Evolutionary conservation across 2,113 vertebrate species (phyloP), one percentile per base, ranked within the genome.

Genomic region (Bolborhynchus lineola): DNA sequence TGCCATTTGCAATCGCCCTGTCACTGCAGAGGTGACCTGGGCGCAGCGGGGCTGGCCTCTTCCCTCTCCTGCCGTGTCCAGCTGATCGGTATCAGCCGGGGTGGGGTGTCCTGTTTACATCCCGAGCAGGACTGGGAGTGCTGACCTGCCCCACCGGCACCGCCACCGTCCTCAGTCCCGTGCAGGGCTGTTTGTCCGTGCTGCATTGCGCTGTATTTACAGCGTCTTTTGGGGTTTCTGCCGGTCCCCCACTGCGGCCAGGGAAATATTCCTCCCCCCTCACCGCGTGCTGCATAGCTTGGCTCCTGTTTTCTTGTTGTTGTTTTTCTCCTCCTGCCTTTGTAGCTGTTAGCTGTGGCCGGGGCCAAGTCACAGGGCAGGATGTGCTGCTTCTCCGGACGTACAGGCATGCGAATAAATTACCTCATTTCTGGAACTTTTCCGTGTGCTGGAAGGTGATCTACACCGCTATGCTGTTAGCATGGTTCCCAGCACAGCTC

Each of bases 301-400:
- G 95, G 94, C 94, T 96, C 46, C 93, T 93, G 89, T 79, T 89
- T 93, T 91, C 74, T 97, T 89, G 91, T 93, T 95, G 92, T 95
- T 95, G 88, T 89, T 91, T 82, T 92, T 71, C 70, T 23, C 74
- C 95, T 89, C 50, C 69, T 93, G 94, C 93, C 57, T 92, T 75
- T 93, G 93, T 95, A 89, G 89, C 46, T 71, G 63, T 47, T 91
- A 93, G 94, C 96, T 37, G 69, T 1, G 1, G 92, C 63, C 7
- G 0, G 39, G 59, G 90, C 82, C 90, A 94, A 93, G 96, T 93
- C 91, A 90, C 21, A 31, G 93, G 93, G 92, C 91, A 92, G 95
- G 94, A 94, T 93, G 86, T 92, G 94, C 80, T 28, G 80, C 88
- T 44, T 59, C 88, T 94, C 92, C 1, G 7, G 95, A 77, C 80